These are phyloP conservation scores for Pipistrellus nathusii DNA, from an alignment of 2,797 vertebrate genomes.

Conservation along the genomic window DNA sequence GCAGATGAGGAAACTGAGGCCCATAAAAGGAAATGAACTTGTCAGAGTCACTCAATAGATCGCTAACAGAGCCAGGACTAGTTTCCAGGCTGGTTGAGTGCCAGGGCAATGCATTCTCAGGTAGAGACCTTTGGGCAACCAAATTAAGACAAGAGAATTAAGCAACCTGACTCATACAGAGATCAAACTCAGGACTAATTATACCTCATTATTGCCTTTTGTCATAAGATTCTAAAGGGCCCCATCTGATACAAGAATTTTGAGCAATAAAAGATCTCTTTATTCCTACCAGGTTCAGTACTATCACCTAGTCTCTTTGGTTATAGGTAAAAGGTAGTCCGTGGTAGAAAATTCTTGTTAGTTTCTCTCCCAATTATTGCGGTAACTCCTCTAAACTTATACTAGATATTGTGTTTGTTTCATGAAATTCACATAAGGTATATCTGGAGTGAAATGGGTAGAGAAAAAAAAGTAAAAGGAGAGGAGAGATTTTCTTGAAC, in stretches of 20 bases:
- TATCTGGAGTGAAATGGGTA: background rate
- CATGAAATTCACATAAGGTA: background rate
- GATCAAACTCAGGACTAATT: background rate
- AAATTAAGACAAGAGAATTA: constrained; percentile 6
- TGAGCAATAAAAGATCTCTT: background rate
- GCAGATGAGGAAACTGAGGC: constrained; percentile 36
- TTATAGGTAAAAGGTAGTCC: constrained; percentile 27
- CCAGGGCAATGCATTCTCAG: background rate
- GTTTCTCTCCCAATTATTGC: constrained; percentile 28
- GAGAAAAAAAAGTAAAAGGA: background rate
- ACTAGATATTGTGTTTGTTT: background rate
- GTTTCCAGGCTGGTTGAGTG: background rate
- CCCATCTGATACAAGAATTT: background rate
- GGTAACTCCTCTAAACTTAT: constrained; percentile 21
- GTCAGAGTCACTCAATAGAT: background rate
- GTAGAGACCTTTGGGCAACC: background rate
- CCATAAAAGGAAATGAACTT: background rate
- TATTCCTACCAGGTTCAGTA: background rate
- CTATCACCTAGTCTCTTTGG: background rate
- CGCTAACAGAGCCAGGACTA: background rate
- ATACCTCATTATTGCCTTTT: background rate
- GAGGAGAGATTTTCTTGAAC: background rate
- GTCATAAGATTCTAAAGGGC: background rate
- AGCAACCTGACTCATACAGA: background rate
- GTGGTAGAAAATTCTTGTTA: background rate